Base-by-base conservation (phyloP, 2,113 vertebrate genomes). In the Halcyon malimbica region DNA sequence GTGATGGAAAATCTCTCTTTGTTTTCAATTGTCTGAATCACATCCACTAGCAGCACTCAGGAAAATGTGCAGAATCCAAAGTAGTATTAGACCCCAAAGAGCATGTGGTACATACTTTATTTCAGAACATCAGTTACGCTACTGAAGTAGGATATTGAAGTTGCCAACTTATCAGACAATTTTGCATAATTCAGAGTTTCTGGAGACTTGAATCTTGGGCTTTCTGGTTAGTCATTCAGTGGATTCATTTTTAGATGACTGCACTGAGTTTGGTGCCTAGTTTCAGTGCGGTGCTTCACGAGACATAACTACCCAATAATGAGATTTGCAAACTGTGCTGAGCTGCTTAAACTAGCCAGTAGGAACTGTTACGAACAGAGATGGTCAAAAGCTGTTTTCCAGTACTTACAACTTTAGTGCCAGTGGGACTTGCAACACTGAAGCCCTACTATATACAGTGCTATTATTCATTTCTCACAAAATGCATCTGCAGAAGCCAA, bases 51-150 rank as follows among this genome's bases (percentile, higher is more conserved):
- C 13, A 69, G 16, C 75, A 54, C 23, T 37, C 53, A 60, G 65
- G 42, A 94, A 74, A 95, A 83, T 54, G 18, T 64, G 33, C 50
- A 84, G 51, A 87, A 92, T 96, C 37, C 10, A 82, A 67, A 93
- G 44, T 16, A 90, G 15, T 41, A 65, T 60, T 15, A 54, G 71
- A 87, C 77, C 21, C 82, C 65, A 53, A 88, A 93, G 29, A 79
- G n/a, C 24, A 50, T 9, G 59, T 63, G 44, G 31, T 60, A 39
- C 37, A 23, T 31, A 42, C 56, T 77, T 89, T 63, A 60, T 59
- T 93, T 92, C 39, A 94, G 37, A 83, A 33, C 53, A 75, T 41
- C 21, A 50, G 5, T 41, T 94, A 28, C 3, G 1, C 41, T 50
- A 15, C 29, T 35, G 63, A 85, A 90, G 28, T 63, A 73, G 54